Percentiles rank a stretch among this genome's conserved stretches.
Conservation (phyloP, 2,888 invertebrate genomes). For the Aspidiotus destructor region DNA sequence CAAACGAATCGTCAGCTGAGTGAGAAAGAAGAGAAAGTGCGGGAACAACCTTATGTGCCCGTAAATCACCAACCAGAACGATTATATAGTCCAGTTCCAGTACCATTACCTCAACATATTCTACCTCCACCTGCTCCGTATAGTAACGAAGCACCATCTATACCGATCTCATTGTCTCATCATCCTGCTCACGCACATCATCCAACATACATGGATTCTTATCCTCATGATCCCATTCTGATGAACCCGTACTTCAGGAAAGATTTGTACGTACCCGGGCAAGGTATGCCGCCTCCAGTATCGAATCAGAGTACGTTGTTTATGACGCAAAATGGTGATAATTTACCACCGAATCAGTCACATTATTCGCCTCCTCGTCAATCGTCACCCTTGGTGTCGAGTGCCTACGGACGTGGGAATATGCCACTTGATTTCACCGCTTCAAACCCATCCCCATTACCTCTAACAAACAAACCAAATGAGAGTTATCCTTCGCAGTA, state of each 20-base stretch:
- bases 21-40: conserved; percentile 11
- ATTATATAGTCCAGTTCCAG: conserved; percentile 11
- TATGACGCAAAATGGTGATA: conserved; percentile 13
- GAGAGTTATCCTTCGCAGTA: not conserved
- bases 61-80: conserved; percentile 1
- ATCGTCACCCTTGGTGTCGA: conserved; percentile 4
- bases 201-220: conserved; percentile 23
- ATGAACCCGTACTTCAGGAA: conserved; percentile 24
- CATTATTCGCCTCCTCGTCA: conserved; percentile 11
- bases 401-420: not conserved
- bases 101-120: conserved; percentile 16
- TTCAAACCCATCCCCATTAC: conserved; percentile 13
- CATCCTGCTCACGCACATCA: conserved; percentile 17
- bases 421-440: conserved; percentile 19
- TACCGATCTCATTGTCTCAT: conserved; percentile 20
- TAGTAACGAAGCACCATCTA: not conserved
- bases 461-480: conserved; percentile 11
- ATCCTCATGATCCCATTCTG: conserved; percentile 16
- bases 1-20: conserved; percentile 13
- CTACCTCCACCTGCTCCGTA: conserved; percentile 10
- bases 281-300: not conserved
- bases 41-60: not conserved
- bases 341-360: not conserved
- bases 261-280: conserved; percentile 27
- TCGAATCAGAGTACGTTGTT: conserved; percentile 11